phyloP scores from a whole-genome alignment of 2,113 vertebrate genomes.

The Brachypodius melanocephalos region DNA sequence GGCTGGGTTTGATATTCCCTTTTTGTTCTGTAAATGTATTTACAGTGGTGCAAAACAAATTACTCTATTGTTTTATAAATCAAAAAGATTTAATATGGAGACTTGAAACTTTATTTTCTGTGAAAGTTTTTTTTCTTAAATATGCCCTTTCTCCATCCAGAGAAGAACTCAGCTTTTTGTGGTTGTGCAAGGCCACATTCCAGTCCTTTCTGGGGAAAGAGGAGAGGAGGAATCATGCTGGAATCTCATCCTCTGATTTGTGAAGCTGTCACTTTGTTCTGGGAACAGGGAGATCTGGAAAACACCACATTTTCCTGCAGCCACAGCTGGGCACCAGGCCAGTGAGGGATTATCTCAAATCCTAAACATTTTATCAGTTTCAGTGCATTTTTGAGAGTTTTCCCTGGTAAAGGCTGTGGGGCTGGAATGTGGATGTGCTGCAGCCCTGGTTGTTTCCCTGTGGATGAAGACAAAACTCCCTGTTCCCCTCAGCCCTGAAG shows the following conservation, averaged over 20 bases:
- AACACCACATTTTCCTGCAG: neutral
- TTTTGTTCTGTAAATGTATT: neutral
- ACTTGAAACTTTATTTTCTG: neutral
- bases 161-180: neutral
- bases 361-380: neutral
- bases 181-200: neutral
- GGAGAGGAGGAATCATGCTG: neutral
- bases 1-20: neutral
- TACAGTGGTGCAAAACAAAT: neutral
- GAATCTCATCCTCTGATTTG: neutral
- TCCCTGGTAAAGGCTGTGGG: neutral
- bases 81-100: neutral
- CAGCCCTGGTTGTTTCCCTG: fast-evolving
- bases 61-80: conserved; percentile 16
- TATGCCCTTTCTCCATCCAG: neutral
- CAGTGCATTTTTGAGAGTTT: neutral
- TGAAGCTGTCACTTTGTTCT: neutral
- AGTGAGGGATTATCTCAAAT: neutral
- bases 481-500: neutral
- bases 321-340: neutral
- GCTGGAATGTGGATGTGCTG: neutral
- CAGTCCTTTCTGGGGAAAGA: neutral
- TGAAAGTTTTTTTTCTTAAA: neutral
- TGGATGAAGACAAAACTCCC: neutral
- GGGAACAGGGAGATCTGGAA: neutral